Evolutionary conservation across 2,797 vertebrate species (phyloP), one percentile per base, ranked within the genome.

Genomic region (Tenualosa thibaudeaui): DNA sequence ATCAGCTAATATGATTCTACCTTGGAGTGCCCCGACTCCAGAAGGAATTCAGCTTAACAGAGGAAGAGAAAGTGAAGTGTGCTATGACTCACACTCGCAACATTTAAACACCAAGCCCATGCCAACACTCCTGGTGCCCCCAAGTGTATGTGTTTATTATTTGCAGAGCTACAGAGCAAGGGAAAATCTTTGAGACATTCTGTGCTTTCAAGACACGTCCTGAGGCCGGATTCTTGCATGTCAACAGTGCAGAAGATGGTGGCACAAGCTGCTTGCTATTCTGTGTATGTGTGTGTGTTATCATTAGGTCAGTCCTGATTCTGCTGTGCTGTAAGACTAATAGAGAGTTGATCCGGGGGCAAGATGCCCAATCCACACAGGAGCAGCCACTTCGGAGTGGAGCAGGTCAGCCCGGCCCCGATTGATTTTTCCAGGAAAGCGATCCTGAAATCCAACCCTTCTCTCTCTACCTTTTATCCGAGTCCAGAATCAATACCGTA

Each of bases 371-470:
- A 12, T 71, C 31, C 65, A 37, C 24, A 10, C 62, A 3, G 62
- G 62, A 65, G 24, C 24, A 3, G 50, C 7, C 50, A 9, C 50
- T 51, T 51, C 6, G 9, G 50, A 51, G 50, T 49, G 46, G 50
- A 51, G 7, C 10, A 0, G 50, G 50, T 7, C 50, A 12, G 50
- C 50, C 7, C 8, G 50, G 50, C 50, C 65, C 26, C 31, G n/a
- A 71, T 71, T 71, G 65, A 71, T 15, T 71, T 71, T 71, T 71
- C 65, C 65, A 71, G 65, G 31, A 40, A 71, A 40, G 65, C 1
- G 31, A 71, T 71, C 26, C 31, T 31, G 65, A 71, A 31, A 71
- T 31, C 65, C 9, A 37, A 71, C 65, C 65, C 65, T 5, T 71
- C 10, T 5, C 50, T 4, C 13, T 17, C 65, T 37, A 17, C 26